phyloP scores from a whole-genome alignment of 1,140 invertebrate species.

The Formica selysi region DNA sequence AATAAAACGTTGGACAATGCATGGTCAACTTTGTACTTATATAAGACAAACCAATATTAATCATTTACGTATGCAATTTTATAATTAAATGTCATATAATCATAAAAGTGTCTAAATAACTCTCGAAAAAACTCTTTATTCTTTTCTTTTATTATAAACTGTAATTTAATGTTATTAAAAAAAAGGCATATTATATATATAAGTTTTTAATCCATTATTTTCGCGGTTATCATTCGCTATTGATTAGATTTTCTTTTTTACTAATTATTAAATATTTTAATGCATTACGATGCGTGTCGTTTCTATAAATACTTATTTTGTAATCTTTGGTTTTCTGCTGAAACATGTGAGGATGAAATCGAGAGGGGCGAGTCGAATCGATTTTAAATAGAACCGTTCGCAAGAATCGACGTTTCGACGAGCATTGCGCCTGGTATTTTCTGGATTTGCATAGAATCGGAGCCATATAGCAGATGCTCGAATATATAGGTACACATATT shows the following conservation, averaged over 20 bases:
- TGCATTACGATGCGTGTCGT: neutral
- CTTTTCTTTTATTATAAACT: neutral
- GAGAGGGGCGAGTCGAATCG: slow-evolving; percentile 40
- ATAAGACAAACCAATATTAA: neutral
- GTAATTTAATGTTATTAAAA: neutral
- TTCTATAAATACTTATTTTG: neutral
- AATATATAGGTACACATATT: slow-evolving; percentile 26
- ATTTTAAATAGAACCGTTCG: slow-evolving; percentile 63
- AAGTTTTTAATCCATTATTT: neutral
- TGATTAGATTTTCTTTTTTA: neutral
- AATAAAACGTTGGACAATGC: slow-evolving; percentile 11
- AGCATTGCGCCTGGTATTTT: slow-evolving; percentile 53
- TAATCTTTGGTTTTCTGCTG: neutral
- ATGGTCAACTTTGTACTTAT: neutral
- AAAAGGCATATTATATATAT: neutral
- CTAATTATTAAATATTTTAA: neutral
- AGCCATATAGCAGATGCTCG: slow-evolving; percentile 40
- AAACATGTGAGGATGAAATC: slow-evolving; percentile 33
- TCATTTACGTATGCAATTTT: neutral
- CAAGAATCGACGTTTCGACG: slow-evolving; percentile 57
- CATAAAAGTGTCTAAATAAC: neutral
- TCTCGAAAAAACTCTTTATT: neutral
- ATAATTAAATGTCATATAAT: neutral
- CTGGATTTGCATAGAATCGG: slow-evolving; percentile 60
- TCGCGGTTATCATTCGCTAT: neutral